These are phyloP conservation scores for Isurus oxyrinchus DNA, from an alignment of 2,113 vertebrate species.

Conservation along the genomic window DNA sequence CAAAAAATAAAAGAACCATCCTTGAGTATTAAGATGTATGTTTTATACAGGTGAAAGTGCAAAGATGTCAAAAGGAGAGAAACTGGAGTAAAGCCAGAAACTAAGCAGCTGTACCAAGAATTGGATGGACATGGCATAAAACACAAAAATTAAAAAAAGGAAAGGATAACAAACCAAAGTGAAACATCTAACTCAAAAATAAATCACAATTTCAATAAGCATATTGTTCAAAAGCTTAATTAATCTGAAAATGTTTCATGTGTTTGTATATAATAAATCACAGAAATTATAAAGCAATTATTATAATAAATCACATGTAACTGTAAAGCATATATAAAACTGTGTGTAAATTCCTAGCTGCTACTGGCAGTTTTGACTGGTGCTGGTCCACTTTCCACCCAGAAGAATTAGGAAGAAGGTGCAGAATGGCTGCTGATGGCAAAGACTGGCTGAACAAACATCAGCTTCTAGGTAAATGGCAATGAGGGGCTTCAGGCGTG, in stretches of 20 bases:
- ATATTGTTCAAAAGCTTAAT: background rate
- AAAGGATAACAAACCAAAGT: background rate
- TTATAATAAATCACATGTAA: background rate
- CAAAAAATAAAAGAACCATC: background rate
- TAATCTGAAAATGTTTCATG: background rate
- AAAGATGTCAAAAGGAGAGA: background rate
- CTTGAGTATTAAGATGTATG: background rate
- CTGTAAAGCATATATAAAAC: background rate
- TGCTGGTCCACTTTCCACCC: background rate
- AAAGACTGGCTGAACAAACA: background rate
- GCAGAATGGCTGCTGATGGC: background rate
- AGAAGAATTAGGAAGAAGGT: background rate
- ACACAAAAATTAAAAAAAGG: background rate
- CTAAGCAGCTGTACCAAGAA: constrained; percentile 13
- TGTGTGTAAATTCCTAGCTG: background rate
- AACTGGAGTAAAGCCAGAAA: background rate
- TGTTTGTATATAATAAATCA: background rate
- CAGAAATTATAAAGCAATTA: constrained; percentile 13
- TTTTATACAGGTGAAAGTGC: background rate
- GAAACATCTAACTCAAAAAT: background rate
- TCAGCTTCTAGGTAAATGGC: background rate
- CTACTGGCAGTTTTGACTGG: background rate
- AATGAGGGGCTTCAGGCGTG: background rate
- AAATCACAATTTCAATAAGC: background rate
- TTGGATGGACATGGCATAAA: background rate